A percentile compares a stretch with the other conserved stretches of the same genome.
Evolutionary conservation across 2,797 vertebrate genomes (phyloP).

Genomic region (Pipistrellus kuhlii): DNA sequence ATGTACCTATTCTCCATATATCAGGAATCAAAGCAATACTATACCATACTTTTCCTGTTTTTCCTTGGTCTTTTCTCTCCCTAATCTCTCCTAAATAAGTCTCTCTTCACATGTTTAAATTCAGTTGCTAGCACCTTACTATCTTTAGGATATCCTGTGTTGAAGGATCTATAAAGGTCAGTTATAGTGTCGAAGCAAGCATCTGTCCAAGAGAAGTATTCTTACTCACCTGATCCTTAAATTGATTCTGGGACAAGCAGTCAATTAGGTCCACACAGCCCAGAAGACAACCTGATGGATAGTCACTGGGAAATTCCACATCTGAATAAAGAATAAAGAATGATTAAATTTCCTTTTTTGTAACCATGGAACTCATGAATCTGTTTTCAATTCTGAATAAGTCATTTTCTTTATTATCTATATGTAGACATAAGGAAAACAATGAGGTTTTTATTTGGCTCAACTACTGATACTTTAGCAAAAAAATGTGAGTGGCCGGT

Average conservation of each 20-base stretch:
- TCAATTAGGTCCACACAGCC: constrained; percentile 95
- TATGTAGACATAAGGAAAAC: constrained; percentile 62
- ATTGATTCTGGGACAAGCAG: constrained; percentile 96
- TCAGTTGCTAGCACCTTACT: background rate
- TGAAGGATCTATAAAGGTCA: background rate
- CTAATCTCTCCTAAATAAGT: background rate
- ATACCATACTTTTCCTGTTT: background rate
- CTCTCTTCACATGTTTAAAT: constrained; percentile 21
- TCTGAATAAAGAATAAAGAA: constrained; percentile 87
- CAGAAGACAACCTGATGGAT: constrained; percentile 95
- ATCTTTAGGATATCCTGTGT: background rate
- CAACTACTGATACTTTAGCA: constrained; percentile 35
- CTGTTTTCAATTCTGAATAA: constrained; percentile 56
- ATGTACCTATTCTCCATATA: background rate
- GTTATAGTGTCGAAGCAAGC: background rate
- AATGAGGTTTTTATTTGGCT: constrained; percentile 10
- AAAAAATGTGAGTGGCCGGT: background rate
- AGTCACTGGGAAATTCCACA: constrained; percentile 91
- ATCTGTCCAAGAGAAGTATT: constrained; percentile 1
- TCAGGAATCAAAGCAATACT: background rate
- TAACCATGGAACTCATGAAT: constrained; percentile 43
- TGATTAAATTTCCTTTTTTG: constrained; percentile 37
- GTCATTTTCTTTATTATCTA: background rate
- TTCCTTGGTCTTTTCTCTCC: background rate
- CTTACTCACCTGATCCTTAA: constrained; percentile 93